phyloP scores from a whole-genome alignment of 2,888 invertebrate species.

The Prosapia bicincta region DNA sequence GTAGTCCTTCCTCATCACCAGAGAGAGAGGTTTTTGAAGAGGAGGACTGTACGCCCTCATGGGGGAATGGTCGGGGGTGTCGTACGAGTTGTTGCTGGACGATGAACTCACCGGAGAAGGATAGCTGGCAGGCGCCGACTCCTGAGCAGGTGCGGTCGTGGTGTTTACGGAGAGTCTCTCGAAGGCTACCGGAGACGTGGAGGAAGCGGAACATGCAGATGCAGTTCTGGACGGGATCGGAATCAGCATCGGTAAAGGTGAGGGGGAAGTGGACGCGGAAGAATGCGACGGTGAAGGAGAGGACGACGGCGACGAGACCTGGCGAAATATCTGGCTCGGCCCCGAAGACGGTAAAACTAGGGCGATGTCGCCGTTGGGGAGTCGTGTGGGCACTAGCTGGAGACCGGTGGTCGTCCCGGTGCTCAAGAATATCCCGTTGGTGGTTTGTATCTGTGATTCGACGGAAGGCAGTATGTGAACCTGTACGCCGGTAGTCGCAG shows the following conservation, averaged over 20 bases:
- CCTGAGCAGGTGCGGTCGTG: constrained; percentile 46
- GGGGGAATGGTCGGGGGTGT: constrained; percentile 2
- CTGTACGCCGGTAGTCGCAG: constrained; percentile 45
- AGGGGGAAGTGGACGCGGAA: constrained; percentile 46
- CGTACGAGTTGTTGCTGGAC: constrained; percentile 15
- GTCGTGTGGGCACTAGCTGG: constrained; percentile 74
- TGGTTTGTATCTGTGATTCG: constrained; percentile 44
- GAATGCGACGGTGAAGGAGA: constrained; percentile 47
- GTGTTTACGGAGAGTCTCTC: constrained; percentile 28
- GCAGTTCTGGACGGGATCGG: constrained; percentile 72
- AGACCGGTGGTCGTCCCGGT: constrained; percentile 68
- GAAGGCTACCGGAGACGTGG: constrained; percentile 49
- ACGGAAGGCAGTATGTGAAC: constrained; percentile 56
- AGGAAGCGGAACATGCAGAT: constrained; percentile 66
- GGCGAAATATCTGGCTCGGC: constrained; percentile 25
- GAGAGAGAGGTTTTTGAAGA: constrained; percentile 10
- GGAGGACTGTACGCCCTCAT: constrained; percentile 20
- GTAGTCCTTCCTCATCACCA: constrained; percentile 16
- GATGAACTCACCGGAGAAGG: constrained; percentile 17
- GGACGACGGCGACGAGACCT: constrained; percentile 46
- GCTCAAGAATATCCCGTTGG: constrained; percentile 58
- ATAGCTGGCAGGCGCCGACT: constrained; percentile 18
- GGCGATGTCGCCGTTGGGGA: constrained; percentile 81
- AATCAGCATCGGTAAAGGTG: constrained; percentile 63
- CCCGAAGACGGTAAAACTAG: constrained; percentile 61